These are phyloP conservation scores for Steromphala cineraria DNA, from an alignment of 2,888 invertebrate species.

Conservation along the genomic window DNA sequence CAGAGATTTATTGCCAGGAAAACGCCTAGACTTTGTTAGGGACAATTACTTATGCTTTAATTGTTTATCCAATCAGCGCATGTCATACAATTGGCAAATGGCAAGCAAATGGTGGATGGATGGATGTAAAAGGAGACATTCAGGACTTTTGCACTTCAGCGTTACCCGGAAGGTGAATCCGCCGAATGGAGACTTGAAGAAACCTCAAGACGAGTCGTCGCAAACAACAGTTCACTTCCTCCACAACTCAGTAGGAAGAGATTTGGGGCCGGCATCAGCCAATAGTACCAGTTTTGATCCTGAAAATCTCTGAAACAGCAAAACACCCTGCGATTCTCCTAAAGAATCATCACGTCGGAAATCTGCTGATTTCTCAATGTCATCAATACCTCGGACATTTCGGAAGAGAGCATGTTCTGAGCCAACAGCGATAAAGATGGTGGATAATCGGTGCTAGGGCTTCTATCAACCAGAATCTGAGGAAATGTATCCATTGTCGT, in stretches of 20 bases:
- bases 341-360: slow-evolving; percentile 34
- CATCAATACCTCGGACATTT: slow-evolving; percentile 39
- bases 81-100: not conserved
- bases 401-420: slow-evolving; percentile 41
- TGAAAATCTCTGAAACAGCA: not conserved
- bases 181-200: too few relatives aligned
- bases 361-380: slow-evolving; percentile 36
- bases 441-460: slow-evolving; percentile 42
- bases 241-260: too few relatives aligned
- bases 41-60: not conserved
- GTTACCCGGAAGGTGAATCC: too few relatives aligned
- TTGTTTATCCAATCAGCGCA: not conserved
- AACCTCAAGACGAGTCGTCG: too few relatives aligned
- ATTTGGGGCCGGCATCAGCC: too few relatives aligned
- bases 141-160: not conserved
- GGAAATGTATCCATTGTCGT: slow-evolving; percentile 36
- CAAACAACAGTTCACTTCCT: too few relatives aligned
- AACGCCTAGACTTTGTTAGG: not conserved
- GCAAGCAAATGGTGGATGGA: not conserved
- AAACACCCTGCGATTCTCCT: slow-evolving; percentile 48
- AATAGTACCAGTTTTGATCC: too few relatives aligned
- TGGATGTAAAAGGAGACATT: not conserved
- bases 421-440: slow-evolving; percentile 36
- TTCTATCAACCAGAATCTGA: slow-evolving; percentile 31
- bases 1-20: not conserved